phyloP scores from a whole-genome alignment of 1,140 invertebrate genomes.

The Drosophila santomea region DNA sequence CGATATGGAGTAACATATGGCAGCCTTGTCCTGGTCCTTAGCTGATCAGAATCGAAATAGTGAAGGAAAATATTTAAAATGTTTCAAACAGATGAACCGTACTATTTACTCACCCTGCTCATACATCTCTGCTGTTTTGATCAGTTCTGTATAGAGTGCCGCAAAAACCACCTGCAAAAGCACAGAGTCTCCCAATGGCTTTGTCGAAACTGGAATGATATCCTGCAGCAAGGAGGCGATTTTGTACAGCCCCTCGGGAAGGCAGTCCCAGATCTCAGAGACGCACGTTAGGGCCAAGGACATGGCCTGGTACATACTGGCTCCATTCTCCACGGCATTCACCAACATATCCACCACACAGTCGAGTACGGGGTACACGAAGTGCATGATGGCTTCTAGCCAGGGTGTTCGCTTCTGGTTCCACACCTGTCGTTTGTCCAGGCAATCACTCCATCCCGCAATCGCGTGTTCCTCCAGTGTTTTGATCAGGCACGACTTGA shows the following conservation, averaged over 20 bases:
- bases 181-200: constrained; percentile 88
- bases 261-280: constrained; percentile 87
- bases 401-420: constrained; percentile 90
- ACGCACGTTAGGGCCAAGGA: constrained; percentile 89
- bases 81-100: neutral
- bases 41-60: constrained; percentile 15
- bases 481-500: constrained; percentile 87
- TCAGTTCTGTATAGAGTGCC: constrained; percentile 86
- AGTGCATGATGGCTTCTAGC: constrained; percentile 89
- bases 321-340: constrained; percentile 88
- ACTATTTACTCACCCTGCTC: constrained; percentile 72
- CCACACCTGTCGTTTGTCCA: constrained; percentile 92
- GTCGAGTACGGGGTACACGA: constrained; percentile 87
- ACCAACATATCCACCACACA: constrained; percentile 88
- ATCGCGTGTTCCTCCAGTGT: constrained; percentile 87
- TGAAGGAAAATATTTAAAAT: too few relatives aligned
- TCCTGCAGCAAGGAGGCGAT: constrained; percentile 87
- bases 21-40: constrained; percentile 64
- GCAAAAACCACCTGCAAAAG: constrained; percentile 88
- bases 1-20: constrained; percentile 87
- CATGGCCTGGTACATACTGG: constrained; percentile 91
- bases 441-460: constrained; percentile 88
- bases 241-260: constrained; percentile 86
- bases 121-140: constrained; percentile 85
- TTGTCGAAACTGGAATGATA: constrained; percentile 88